Conservation (phyloP, 2,888 invertebrate species). For the Cephus rjabovi region DNA sequence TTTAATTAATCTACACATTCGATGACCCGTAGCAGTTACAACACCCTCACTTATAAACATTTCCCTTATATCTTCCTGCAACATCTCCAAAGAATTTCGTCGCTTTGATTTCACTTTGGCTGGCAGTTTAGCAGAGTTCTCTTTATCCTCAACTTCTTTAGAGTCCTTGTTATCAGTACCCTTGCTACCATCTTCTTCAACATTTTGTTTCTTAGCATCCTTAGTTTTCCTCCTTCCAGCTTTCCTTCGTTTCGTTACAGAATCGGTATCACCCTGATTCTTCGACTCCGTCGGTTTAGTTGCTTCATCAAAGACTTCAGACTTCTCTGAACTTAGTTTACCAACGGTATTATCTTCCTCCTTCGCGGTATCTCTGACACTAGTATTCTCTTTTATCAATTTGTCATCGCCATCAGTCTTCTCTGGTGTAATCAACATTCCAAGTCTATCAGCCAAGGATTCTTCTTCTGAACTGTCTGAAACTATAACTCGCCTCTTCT, state of each 20-base stretch:
- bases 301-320: background rate
- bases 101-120: slow-evolving; percentile 30
- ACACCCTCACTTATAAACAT: slow-evolving; percentile 77
- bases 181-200: slow-evolving; percentile 22
- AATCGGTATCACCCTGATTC: background rate
- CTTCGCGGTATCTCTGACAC: background rate
- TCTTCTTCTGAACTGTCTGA: slow-evolving; percentile 59
- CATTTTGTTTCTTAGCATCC: slow-evolving; percentile 14
- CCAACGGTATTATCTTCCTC: slow-evolving; percentile 3
- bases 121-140: slow-evolving; percentile 6
- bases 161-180: slow-evolving; percentile 24
- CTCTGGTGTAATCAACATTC: slow-evolving; percentile 15
- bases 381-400: background rate
- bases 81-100: slow-evolving; percentile 71
- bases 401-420: slow-evolving; percentile 9
- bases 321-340: background rate
- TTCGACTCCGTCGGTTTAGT: background rate
- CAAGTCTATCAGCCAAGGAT: slow-evolving; percentile 43
- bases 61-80: slow-evolving; percentile 78
- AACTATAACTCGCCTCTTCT: slow-evolving; percentile 48
- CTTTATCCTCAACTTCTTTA: slow-evolving; percentile 29
- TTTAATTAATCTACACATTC: slow-evolving; percentile 74
- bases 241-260: slow-evolving; percentile 5
- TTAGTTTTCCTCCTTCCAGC: background rate
- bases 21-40: slow-evolving; percentile 73